Base-by-base conservation (phyloP, 2,888 invertebrate species). In the Nemurella pictetii region DNA sequence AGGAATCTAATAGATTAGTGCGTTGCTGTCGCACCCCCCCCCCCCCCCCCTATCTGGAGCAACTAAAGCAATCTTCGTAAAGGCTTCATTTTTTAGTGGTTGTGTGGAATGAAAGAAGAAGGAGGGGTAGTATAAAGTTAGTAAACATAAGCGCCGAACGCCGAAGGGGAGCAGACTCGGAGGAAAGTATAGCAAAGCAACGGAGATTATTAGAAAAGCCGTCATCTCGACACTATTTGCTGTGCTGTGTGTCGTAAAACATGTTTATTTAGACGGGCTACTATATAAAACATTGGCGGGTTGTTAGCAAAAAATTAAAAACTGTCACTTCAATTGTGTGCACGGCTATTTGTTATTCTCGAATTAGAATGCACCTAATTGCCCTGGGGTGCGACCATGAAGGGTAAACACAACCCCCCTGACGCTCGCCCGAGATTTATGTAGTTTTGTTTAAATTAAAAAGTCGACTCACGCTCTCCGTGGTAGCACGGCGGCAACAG, bases 1-100 rank as follows among this genome's bases (percentile, higher is more conserved):
- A 75, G 26, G 75, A 75, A 75, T 75, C 75, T 27, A n/a, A n/a
- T 75, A 75, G 75, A 75, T 75, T 75, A 75, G 75, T 75, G 75
- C 1, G 75, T 75, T 25, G 75, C 75, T 75, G 75, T 75, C 75
- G 26, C 75, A 75, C 75, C 9, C 75, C 28, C 26, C 75, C 7
- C 5, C 75, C 1, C 9, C 1, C 12, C 12, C 7, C 27, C 9
- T 28, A 26, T 7, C 26, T 27, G 75, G 27, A 75, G 55, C 55
- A n/a, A n/a, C n/a, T n/a, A n/a, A 75, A 28, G 75, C 26, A 75
- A 75, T 75, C 28, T 75, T 75, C 26, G 12, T 12, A 75, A 28
- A 75, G 2, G 75, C 75, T 75, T 75, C 27, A 25, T 75, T 75
- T 75, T 75, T 55, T 55, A 55, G 55, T 12, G 55, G 5, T 55